A percentile compares a stretch with the other conserved stretches of the same genome.
These are phyloP conservation scores for Drosophila navojoa DNA, from an alignment of 1,140 invertebrate genomes.

Conservation along the genomic window DNA sequence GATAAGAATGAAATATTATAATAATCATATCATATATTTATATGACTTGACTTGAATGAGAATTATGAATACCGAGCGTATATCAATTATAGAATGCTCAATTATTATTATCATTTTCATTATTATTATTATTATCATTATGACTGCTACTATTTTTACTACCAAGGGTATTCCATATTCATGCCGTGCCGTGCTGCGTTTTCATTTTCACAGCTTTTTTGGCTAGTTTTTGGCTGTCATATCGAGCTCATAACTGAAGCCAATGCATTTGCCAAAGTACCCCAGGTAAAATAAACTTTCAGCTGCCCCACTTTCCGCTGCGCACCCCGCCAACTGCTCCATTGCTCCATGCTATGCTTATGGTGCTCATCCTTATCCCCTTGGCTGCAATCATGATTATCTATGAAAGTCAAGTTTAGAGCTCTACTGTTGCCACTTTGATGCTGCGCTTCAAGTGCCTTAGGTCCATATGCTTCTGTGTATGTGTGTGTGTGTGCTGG, in stretches of 20 bases:
- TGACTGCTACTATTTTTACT: no score
- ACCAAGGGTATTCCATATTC: not conserved
- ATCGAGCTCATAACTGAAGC: not conserved
- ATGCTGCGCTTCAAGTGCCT: slow-evolving; percentile 13
- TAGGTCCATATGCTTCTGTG: not conserved
- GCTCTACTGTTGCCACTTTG: slow-evolving; percentile 27
- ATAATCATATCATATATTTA: no score
- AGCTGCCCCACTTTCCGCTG: not conserved
- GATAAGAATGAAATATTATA: no score
- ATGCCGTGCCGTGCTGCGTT: not conserved
- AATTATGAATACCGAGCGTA: no score
- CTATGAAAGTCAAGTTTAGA: slow-evolving; percentile 36
- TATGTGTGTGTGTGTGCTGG: slow-evolving; percentile 4
- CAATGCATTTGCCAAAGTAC: slow-evolving; percentile 23
- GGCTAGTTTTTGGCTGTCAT: not conserved
- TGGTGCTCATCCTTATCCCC: slow-evolving; percentile 9
- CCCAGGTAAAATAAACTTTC: slow-evolving; percentile 24
- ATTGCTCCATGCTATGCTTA: not conserved
- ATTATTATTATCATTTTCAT: no score
- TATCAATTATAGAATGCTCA: no score
- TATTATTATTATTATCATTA: no score
- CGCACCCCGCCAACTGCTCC: no score
- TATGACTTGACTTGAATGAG: no score
- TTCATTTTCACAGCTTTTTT: no score
- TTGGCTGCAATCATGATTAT: slow-evolving; percentile 33